Conservation (phyloP, 2,113 vertebrate genomes). For the Cebus imitator region DNA sequence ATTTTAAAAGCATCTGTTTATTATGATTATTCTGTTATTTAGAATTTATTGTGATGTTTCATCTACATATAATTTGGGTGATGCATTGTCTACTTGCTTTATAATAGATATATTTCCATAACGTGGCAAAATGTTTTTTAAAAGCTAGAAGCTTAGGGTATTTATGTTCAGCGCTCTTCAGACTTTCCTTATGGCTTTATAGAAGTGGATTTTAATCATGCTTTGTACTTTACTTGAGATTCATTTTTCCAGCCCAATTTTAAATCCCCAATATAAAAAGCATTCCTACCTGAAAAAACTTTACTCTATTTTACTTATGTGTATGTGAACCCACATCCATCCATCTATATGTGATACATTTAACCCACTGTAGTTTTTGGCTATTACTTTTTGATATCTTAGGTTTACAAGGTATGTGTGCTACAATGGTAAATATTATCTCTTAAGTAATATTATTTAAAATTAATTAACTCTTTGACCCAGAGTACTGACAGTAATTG, state of each 20-base stretch:
- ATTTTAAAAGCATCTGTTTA: not conserved
- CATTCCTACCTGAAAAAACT: slow-evolving; percentile 1
- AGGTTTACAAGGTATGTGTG: not conserved
- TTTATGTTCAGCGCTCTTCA: slow-evolving; percentile 21
- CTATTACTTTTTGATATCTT: not conserved
- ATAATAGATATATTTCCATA: not conserved
- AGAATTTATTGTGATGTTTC: not conserved
- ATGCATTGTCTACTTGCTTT: not conserved
- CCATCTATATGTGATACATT: not conserved
- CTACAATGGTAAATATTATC: not conserved
- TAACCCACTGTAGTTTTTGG: not conserved
- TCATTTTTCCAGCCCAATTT: slow-evolving; percentile 39
- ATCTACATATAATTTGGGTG: not conserved
- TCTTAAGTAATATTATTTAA: not conserved
- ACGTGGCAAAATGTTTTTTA: slow-evolving; percentile 39
- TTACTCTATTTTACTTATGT: not conserved
- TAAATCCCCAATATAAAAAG: slow-evolving; percentile 31
- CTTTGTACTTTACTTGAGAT: slow-evolving; percentile 57
- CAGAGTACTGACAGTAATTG: not conserved
- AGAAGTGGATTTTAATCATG: slow-evolving; percentile 64
- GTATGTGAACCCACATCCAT: not conserved
- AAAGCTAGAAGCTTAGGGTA: not conserved
- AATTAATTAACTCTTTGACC: not conserved
- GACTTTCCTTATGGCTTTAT: slow-evolving; percentile 46
- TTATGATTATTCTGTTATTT: not conserved